Evolutionary conservation across 2,797 vertebrate species (phyloP), one percentile per base, ranked within the genome.

Genomic region (Hybognathus amarus): DNA sequence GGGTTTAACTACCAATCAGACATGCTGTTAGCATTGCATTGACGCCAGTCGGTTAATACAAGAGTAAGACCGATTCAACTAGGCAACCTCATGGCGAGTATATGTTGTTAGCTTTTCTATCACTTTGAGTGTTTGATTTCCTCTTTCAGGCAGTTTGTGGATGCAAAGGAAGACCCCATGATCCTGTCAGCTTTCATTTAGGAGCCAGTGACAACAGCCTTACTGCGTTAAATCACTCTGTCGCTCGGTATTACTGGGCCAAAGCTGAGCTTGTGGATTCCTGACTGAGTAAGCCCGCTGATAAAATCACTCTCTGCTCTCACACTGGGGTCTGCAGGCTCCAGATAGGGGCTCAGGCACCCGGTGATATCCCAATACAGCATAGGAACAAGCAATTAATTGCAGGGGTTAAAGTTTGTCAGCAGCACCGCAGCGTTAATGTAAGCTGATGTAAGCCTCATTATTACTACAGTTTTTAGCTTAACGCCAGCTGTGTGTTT

Each of bases 141-240:
- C 47, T 40, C 64, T 52, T 69, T 52, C 76, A 40, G 33, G 68
- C 45, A 79, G 70, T 68, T 69, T 64, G 68, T 76, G 75, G 13
- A 79, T 27, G 40, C 20, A 24, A 22, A 81, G 75, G 36, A 71
- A 79, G 68, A 70, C 70, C 67, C 52, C 36, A 6, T 61, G 40
- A 67, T 82, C 84, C 68, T 59, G 52, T 81, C 86, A 85, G 67
- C 71, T 85, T 70, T 77, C 61, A 79, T 83, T 74, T 47, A 74
- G 18, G 63, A 38, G 74, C 64, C 38, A 24, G 74, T 30, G 33
- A 77, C 75, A 38, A 50, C 68, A 71, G 79, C 74, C 54, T 15
- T n/a, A 61, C 75, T 11, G 38, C 15, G 20, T 77, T 59, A 84
- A 87, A 85, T 77, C 63, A 70, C 52, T 40, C 66, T 64, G 64